Base-by-base conservation (phyloP, 2,888 invertebrate species). In the Hermodice carunculata region DNA sequence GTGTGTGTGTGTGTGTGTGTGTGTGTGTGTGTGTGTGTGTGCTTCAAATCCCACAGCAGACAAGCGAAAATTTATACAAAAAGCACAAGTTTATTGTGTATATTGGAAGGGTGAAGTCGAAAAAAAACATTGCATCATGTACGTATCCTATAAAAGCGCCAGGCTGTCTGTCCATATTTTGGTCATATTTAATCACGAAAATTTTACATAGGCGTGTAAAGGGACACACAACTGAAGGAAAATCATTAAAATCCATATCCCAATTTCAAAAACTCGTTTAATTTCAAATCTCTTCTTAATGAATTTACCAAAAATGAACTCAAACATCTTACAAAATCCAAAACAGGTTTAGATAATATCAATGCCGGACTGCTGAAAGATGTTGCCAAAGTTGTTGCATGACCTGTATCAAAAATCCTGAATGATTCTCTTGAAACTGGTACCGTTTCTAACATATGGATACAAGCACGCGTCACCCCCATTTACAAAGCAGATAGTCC, bases 161-260 rank as follows among this genome's bases (percentile, higher is more conserved):
- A n/a, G n/a, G n/a, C n/a, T n/a, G n/a, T n/a, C n/a, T n/a, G n/a
- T n/a, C n/a, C n/a, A n/a, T n/a, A n/a, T n/a, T n/a, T n/a, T n/a
- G n/a, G n/a, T n/a, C n/a, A n/a, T n/a, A n/a, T n/a, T n/a, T n/a
- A n/a, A n/a, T n/a, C n/a, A n/a, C n/a, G n/a, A n/a, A n/a, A n/a
- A n/a, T n/a, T n/a, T n/a, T n/a, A n/a, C n/a, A n/a, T n/a, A n/a
- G n/a, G n/a, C n/a, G n/a, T n/a, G n/a, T n/a, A n/a, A n/a, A n/a
- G n/a, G n/a, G n/a, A n/a, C n/a, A n/a, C n/a, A n/a, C n/a, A n/a
- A n/a, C n/a, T n/a, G n/a, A n/a, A n/a, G n/a, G n/a, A n/a, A n/a
- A n/a, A n/a, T n/a, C n/a, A n/a, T n/a, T n/a, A n/a, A n/a, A 49
- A 49, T 28, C 11, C 49, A 49, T 49, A 24, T 24, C 49, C 49